Percentiles rank a stretch among this genome's conserved stretches.
These are phyloP conservation scores for Poecilia picta DNA, from an alignment of 2,797 vertebrate genomes.

Conservation along the genomic window DNA sequence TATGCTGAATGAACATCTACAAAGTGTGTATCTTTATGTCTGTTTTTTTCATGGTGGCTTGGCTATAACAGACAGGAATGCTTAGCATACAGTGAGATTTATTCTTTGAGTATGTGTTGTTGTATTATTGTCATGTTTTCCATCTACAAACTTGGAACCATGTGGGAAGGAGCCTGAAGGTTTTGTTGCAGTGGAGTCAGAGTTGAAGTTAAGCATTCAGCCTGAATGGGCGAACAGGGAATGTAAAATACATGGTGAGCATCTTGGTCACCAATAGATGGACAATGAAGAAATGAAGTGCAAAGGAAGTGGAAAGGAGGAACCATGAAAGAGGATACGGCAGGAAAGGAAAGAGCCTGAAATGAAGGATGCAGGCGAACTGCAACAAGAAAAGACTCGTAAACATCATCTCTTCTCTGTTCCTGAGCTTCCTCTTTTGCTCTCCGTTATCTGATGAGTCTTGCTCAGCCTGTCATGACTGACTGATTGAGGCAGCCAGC, in stretches of 20 bases:
- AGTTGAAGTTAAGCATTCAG: neutral
- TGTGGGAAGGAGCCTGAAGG: neutral
- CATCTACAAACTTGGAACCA: neutral
- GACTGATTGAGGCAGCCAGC: constrained; percentile 68
- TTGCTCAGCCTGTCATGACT: constrained; percentile 59
- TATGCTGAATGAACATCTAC: neutral
- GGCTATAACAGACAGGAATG: neutral
- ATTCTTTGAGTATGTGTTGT: neutral
- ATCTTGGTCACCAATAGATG: neutral
- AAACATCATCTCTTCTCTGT: constrained; percentile 22
- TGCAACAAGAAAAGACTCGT: constrained; percentile 2
- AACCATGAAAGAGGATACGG: neutral
- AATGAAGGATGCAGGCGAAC: neutral
- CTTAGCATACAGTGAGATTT: neutral
- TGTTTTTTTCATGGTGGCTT: neutral
- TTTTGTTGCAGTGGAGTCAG: neutral
- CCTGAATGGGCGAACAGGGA: neutral
- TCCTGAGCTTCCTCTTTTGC: constrained; percentile 16
- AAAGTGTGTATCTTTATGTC: neutral
- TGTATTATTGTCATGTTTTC: neutral
- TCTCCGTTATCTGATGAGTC: constrained; percentile 52
- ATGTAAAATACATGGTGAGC: neutral
- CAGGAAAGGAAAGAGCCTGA: neutral
- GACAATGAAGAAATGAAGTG: neutral
- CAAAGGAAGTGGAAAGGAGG: neutral